These are phyloP conservation scores for Griposia aprilina DNA, from an alignment of 2,888 invertebrate species.

Conservation along the genomic window DNA sequence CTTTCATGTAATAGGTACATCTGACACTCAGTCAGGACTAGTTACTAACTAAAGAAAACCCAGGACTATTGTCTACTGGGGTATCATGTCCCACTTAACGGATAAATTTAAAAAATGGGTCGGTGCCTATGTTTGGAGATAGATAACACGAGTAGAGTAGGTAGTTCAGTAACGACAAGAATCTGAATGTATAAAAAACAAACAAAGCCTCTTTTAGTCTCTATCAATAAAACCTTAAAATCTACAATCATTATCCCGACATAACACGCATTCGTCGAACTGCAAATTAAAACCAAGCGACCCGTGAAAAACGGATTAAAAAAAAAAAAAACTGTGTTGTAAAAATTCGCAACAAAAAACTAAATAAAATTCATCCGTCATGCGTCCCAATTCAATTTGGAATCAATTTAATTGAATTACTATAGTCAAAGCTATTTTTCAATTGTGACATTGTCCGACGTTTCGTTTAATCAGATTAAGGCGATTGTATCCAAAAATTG, in stretches of 20 bases:
- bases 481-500: constrained; percentile 74
- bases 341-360: constrained; percentile 66
- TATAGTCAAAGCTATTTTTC: constrained; percentile 82
- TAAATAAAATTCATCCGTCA: constrained; percentile 75
- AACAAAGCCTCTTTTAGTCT: background rate
- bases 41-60: too few species aligned
- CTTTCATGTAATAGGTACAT: too few species aligned
- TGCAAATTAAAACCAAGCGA: constrained; percentile 56
- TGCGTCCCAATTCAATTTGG: constrained; percentile 74
- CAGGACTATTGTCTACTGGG: too few species aligned
- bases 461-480: constrained; percentile 81
- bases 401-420: constrained; percentile 84
- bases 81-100: too few species aligned
- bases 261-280: constrained; percentile 20
- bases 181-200: background rate
- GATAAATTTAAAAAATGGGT: background rate
- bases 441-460: constrained; percentile 74
- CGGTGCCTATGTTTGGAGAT: background rate
- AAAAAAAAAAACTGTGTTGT: constrained; percentile 50
- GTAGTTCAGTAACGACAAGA: background rate
- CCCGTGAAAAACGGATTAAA: constrained; percentile 44
- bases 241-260: background rate
- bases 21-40: too few species aligned
- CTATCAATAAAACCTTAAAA: constrained; percentile 3
- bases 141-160: too few species aligned